A percentile compares a stretch with the other conserved stretches of the same genome.
phyloP scores from a whole-genome alignment of 2,888 invertebrate species.

The Pyrrhosoma nymphula region DNA sequence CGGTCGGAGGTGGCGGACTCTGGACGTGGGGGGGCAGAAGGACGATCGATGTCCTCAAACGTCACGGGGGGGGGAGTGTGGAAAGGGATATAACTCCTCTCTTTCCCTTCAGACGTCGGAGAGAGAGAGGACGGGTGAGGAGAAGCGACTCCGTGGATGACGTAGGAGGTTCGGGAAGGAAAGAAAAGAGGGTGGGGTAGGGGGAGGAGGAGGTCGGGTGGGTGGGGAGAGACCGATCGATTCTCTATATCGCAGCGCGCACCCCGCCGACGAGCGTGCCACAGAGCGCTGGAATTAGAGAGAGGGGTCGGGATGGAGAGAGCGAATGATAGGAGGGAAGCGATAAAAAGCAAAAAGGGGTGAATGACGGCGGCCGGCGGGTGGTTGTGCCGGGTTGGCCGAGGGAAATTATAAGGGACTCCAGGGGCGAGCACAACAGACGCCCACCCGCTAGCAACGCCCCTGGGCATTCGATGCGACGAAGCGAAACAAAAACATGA shows the following conservation, averaged over 20 bases:
- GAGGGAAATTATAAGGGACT: neutral
- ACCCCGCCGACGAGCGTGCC: neutral
- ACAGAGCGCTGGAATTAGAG: neutral
- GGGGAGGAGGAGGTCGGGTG: neutral
- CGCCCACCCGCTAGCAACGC: neutral
- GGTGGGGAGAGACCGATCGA: neutral
- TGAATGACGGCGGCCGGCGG: neutral
- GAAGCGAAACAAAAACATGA: neutral
- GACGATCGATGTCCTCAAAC: constrained; percentile 67
- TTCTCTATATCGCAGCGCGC: neutral
- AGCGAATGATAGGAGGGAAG: neutral
- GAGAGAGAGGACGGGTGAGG: constrained; percentile 37
- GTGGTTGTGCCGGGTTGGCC: neutral
- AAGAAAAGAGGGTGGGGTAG: neutral
- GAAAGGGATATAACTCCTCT: neutral
- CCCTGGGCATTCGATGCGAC: neutral
- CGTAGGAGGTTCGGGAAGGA: constrained; percentile 30
- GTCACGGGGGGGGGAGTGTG: constrained; percentile 19
- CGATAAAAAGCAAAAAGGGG: neutral
- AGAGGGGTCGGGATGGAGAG: neutral
- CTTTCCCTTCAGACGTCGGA: constrained; percentile 27
- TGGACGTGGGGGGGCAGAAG: constrained; percentile 1
- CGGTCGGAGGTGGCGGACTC: constrained; percentile 48
- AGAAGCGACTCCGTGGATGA: constrained; percentile 48
- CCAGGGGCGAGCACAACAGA: neutral